phyloP scores from a whole-genome alignment of 2,888 invertebrate genomes.

The Cheilosia scutellata region DNA sequence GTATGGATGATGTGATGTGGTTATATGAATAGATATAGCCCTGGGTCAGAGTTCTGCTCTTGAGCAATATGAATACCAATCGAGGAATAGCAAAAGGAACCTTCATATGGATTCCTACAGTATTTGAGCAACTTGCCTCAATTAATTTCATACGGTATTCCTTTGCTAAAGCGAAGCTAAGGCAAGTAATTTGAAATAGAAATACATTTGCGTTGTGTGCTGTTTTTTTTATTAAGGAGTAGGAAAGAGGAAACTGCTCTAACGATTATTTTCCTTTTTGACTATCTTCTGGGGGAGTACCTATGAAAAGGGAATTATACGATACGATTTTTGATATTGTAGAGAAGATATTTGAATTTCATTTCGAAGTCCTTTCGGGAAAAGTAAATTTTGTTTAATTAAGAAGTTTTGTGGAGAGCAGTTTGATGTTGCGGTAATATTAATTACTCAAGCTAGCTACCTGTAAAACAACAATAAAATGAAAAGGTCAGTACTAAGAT shows the following conservation, averaged over 20 bases:
- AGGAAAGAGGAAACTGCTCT: not conserved
- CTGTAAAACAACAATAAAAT: no score
- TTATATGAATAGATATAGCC: not conserved
- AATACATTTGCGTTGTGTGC: not conserved
- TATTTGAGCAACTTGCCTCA: constrained; percentile 27
- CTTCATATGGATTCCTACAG: not conserved
- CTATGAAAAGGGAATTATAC: not conserved
- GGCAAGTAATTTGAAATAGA: constrained; percentile 4
- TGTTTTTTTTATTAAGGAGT: not conserved
- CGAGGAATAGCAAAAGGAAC: constrained; percentile 9
- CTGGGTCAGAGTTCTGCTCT: not conserved
- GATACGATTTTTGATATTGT: not conserved
- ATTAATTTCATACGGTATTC: constrained; percentile 33
- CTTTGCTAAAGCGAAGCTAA: constrained; percentile 2
- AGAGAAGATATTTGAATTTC: not conserved
- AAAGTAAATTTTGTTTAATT: not conserved
- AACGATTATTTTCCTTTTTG: constrained; percentile 10
- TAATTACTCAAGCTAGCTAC: not conserved
- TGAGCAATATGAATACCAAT: constrained; percentile 38
- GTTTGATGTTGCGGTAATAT: not conserved
- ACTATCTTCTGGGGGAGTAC: not conserved
- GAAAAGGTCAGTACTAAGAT: no score
- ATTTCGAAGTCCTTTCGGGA: not conserved
- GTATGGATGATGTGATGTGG: not conserved
- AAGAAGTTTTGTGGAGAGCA: not conserved